Percentiles rank a stretch among this genome's conserved stretches.
Evolutionary conservation across 2,888 invertebrate genomes (phyloP).

Genomic region (Eupithecia centaureata): DNA sequence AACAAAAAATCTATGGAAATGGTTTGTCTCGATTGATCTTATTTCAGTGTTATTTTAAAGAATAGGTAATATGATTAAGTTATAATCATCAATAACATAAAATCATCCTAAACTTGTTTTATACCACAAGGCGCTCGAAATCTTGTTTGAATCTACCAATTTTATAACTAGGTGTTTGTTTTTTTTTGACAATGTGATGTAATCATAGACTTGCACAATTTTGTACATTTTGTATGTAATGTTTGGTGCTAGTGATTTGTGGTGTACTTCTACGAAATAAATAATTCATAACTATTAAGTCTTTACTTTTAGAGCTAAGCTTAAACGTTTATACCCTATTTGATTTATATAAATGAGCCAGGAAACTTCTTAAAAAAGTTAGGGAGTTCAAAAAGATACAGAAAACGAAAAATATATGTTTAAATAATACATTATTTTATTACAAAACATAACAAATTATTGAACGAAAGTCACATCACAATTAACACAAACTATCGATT

Average conservation of each 20-base stretch:
- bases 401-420: slow-evolving; percentile 33
- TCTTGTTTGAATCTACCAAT: not conserved
- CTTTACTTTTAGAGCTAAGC: slow-evolving; percentile 7
- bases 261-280: slow-evolving; percentile 74
- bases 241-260: slow-evolving; percentile 80
- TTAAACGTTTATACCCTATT: not conserved
- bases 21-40: not conserved
- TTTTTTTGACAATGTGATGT: slow-evolving; percentile 20
- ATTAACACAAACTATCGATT: slow-evolving; percentile 48
- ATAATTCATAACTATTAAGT: slow-evolving; percentile 36
- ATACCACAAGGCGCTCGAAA: not conserved
- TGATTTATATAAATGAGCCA: no score
- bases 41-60: not conserved
- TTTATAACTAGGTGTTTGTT: not conserved
- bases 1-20: no score
- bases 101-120: not conserved
- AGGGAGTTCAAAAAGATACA: not conserved
- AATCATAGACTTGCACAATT: slow-evolving; percentile 71
- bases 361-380: not conserved
- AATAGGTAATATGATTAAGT: not conserved
- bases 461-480: slow-evolving; percentile 36
- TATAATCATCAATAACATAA: not conserved
- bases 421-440: slow-evolving; percentile 56
- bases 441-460: slow-evolving; percentile 51
- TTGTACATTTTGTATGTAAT: slow-evolving; percentile 83